Evolutionary conservation across 2,888 invertebrate genomes (phyloP), one percentile per base, ranked within the genome.

Genomic region (Ormyrus labotus): DNA sequence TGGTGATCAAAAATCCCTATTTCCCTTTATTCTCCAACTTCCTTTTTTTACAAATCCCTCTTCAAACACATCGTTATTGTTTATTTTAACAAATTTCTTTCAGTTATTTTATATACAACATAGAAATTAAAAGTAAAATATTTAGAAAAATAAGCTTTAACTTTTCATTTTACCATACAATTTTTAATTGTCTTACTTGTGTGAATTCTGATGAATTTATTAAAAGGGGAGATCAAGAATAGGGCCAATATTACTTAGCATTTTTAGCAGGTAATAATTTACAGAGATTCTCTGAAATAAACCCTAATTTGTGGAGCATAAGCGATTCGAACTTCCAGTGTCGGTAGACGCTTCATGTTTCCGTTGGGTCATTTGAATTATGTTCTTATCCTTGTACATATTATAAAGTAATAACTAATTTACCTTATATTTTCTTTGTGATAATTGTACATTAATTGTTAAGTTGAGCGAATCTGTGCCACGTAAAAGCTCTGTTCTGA

Each of bases 401-500:
- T 34, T 34, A 34, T 34, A 34, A 34, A 63, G 64, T 73, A 76
- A 19, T 57, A 78, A 73, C 1, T 70, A 74, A 34, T 55, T 61
- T 64, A 69, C 19, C 69, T 81, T 64, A 67, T 71, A n/a, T 72
- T 13, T 78, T 79, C 9, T 58, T 84, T 87, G 84, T 87, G 84
- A 86, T 87, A 86, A 84, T 78, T 85, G 78, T 86, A 85, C 82
- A 82, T 83, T 86, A 71, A 76, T 51, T 34, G 47, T 83, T 86
- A 86, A 85, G 84, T 86, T 86, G 74, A 78, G 79, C 79, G 86
- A 87, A 87, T 85, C 86, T 87, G 85, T 85, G 84, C 85, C 83
- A 84, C 83, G 65, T 75, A 61, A 83, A 34, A 81, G 58, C 81
- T 80, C 34, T 57, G 10, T n/a, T 70, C 2, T 45, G 57, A 57